phyloP scores from a whole-genome alignment of 2,888 invertebrate species.

The Parasteatoda lunata region DNA sequence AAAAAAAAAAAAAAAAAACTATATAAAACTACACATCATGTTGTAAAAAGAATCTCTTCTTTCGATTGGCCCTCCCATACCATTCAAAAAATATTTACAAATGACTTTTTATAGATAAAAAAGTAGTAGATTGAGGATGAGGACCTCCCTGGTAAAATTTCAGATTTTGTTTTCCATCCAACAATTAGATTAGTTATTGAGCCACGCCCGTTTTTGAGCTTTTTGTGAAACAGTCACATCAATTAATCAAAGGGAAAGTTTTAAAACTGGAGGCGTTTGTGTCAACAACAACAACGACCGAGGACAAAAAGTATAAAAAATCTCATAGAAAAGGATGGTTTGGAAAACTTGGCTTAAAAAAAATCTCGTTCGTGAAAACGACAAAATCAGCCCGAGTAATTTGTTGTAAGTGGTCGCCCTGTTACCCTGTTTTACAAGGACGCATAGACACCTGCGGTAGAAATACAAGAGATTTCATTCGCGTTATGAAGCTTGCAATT shows the following conservation, averaged over 20 bases:
- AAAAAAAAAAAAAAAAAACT: slow-evolving; percentile 6
- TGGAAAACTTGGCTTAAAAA: neutral
- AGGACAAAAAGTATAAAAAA: neutral
- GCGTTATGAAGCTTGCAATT: slow-evolving; percentile 38
- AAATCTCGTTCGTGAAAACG: slow-evolving; percentile 9
- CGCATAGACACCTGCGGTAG: slow-evolving; percentile 52
- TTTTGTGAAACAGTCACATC: slow-evolving; percentile 60
- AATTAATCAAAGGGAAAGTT: slow-evolving; percentile 59
- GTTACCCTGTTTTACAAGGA: slow-evolving; percentile 59
- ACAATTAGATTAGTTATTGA: slow-evolving; percentile 50
- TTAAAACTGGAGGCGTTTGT: slow-evolving; percentile 21
- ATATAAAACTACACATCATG: neutral
- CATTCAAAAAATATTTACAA: slow-evolving; percentile 59
- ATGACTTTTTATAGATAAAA: slow-evolving; percentile 37
- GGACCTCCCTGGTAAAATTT: slow-evolving; percentile 20
- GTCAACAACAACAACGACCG: neutral
- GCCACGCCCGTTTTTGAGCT: slow-evolving; percentile 41
- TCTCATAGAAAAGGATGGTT: neutral
- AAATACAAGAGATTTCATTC: slow-evolving; percentile 35
- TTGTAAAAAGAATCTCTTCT: slow-evolving; percentile 52
- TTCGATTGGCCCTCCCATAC: neutral
- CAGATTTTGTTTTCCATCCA: slow-evolving; percentile 45
- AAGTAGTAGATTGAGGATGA: slow-evolving; percentile 1
- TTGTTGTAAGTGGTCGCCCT: slow-evolving; percentile 51
- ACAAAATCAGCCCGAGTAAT: slow-evolving; percentile 62